Percentiles rank a stretch among this genome's conserved stretches.
Conservation (phyloP, 2,888 invertebrate species). For the Trypoxylon attenuatum region DNA sequence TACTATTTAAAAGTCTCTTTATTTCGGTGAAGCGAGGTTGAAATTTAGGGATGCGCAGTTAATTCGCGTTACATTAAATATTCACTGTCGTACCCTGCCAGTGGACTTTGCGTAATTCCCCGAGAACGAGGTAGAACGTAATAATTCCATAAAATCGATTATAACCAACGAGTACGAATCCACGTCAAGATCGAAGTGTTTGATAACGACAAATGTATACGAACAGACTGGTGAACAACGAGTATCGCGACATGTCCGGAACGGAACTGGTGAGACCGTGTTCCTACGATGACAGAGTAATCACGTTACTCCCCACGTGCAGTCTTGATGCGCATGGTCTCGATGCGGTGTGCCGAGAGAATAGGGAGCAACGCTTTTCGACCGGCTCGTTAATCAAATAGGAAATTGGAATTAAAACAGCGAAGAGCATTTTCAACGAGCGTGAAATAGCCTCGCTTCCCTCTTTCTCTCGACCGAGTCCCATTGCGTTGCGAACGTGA, state of each 20-base stretch:
- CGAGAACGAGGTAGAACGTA: too few relatives aligned
- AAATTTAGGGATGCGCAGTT: too few relatives aligned
- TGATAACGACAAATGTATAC: too few relatives aligned
- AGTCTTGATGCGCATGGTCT: background rate
- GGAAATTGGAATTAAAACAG: background rate
- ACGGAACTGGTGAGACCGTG: too few relatives aligned
- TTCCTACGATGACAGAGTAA: background rate
- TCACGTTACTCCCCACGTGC: background rate
- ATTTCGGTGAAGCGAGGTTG: background rate
- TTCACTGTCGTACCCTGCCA: too few relatives aligned
- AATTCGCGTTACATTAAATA: too few relatives aligned
- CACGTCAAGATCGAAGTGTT: too few relatives aligned
- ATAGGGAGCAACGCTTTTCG: background rate
- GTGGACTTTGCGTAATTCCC: too few relatives aligned
- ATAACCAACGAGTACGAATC: too few relatives aligned
- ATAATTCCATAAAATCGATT: too few relatives aligned
- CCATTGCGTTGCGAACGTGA: background rate
- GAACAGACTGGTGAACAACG: too few relatives aligned
- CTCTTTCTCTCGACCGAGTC: background rate
- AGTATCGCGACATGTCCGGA: too few relatives aligned
- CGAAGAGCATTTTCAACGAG: background rate
- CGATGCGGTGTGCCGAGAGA: background rate
- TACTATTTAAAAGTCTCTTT: slow-evolving; percentile 2
- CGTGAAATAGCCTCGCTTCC: background rate
- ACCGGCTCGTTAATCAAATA: background rate